phyloP scores from a whole-genome alignment of 2,888 invertebrate species.

The Stenodera caucasica region DNA sequence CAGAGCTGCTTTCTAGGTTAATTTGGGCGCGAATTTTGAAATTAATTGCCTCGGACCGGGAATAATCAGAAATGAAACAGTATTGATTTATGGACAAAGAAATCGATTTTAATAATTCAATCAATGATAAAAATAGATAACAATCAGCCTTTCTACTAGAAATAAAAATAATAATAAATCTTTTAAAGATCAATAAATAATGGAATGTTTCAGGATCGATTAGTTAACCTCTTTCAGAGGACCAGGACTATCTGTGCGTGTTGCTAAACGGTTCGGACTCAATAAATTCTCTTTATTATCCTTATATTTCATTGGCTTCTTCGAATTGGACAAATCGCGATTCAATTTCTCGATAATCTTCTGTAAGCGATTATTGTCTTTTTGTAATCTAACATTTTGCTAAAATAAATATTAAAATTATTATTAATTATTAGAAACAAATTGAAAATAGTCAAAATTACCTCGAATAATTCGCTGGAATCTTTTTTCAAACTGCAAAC shows the following conservation, averaged over 20 bases:
- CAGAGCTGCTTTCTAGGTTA: too few relatives aligned
- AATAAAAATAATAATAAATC: background rate
- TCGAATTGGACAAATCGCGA: conserved; percentile 44
- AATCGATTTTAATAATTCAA: background rate
- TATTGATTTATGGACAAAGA: background rate
- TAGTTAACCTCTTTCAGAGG: conserved; percentile 57
- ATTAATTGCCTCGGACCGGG: too few relatives aligned
- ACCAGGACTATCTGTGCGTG: conserved; percentile 52
- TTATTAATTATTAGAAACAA: conserved; percentile 3
- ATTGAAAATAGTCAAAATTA: conserved; percentile 33
- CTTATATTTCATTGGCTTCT: conserved; percentile 44
- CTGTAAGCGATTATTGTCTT: conserved; percentile 44
- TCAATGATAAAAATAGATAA: conserved; percentile 8
- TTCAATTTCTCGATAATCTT: conserved; percentile 55
- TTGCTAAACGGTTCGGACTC: conserved; percentile 49
- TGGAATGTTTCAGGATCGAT: conserved; percentile 13
- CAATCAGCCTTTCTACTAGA: conserved; percentile 17
- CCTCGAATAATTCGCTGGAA: conserved; percentile 56
- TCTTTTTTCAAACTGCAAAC: conserved; percentile 56
- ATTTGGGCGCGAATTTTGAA: too few relatives aligned
- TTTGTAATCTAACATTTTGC: conserved; percentile 45
- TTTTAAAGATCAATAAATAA: background rate
- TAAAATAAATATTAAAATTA: conserved; percentile 34
- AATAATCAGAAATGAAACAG: too few relatives aligned
- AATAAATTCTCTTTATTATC: conserved; percentile 58